A percentile compares a stretch with the other conserved stretches of the same genome.
Evolutionary conservation across 1,140 invertebrate species (phyloP).

Genomic region (Oreohelix idahoensis): DNA sequence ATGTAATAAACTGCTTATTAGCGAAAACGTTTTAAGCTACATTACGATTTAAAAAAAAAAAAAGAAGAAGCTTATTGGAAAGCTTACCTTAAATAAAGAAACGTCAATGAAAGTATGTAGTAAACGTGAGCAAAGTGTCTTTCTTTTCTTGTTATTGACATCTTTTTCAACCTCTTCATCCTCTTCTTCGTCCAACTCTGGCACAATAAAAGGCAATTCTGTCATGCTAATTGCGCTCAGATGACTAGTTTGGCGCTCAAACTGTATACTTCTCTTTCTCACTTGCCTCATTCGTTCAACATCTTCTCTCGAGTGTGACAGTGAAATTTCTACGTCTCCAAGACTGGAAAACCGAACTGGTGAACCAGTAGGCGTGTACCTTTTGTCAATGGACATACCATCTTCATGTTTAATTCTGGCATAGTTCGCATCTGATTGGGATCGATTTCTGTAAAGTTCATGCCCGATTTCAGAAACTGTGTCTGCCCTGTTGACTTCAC

Average conservation of each 20-base stretch:
- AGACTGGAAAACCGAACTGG: neutral
- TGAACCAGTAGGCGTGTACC: neutral
- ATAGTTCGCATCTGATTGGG: neutral
- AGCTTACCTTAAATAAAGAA: slow-evolving; percentile 20
- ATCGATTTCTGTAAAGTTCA: neutral
- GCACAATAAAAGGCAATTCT: neutral
- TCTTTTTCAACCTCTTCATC: neutral
- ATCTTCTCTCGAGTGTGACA: neutral
- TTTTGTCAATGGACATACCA: neutral
- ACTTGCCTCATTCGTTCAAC: neutral
- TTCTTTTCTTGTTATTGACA: neutral
- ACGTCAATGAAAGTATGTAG: neutral
- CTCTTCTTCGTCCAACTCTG: neutral
- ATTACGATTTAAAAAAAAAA: too few relatives aligned
- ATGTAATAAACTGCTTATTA: too few relatives aligned
- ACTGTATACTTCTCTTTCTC: neutral
- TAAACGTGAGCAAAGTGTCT: neutral
- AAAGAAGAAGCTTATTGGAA: too few relatives aligned
- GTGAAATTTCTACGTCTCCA: neutral
- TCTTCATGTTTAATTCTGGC: neutral
- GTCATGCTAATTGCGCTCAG: slow-evolving; percentile 12
- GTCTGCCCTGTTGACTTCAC: neutral
- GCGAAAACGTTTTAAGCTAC: too few relatives aligned
- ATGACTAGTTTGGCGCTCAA: slow-evolving; percentile 14
- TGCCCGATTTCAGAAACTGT: neutral